phyloP scores from a whole-genome alignment of 2,797 vertebrate genomes.

The Peromyscus attwateri region DNA sequence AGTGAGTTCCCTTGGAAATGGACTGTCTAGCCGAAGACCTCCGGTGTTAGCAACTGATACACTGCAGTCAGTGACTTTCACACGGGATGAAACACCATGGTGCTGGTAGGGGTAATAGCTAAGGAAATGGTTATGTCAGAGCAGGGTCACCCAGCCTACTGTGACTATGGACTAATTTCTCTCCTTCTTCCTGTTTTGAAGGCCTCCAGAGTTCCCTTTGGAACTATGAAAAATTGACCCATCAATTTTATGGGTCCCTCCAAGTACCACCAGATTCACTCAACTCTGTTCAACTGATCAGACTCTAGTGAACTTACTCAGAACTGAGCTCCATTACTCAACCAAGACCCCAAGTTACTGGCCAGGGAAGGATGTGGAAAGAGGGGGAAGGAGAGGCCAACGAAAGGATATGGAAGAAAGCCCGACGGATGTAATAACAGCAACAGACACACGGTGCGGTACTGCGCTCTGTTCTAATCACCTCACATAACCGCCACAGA shows the following conservation, averaged over 20 bases:
- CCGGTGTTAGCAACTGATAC: neutral
- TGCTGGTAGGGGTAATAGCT: neutral
- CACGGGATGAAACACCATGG: neutral
- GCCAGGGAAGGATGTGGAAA: neutral
- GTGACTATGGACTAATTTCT: neutral
- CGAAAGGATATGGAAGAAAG: neutral
- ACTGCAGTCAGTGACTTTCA: neutral
- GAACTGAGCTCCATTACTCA: neutral
- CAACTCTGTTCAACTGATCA: neutral
- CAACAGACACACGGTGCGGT: neutral
- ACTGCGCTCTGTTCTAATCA: neutral
- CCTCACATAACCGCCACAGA: neutral
- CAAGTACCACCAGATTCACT: neutral
- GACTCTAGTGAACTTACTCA: conserved; percentile 9
- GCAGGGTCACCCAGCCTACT: neutral
- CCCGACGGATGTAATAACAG: neutral
- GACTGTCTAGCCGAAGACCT: neutral
- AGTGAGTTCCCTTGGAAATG: neutral
- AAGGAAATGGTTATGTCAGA: neutral
- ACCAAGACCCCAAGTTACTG: neutral
- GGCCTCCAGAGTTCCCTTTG: neutral
- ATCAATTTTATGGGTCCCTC: neutral
- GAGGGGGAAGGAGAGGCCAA: neutral
- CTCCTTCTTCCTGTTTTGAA: neutral
- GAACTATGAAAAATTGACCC: neutral